phyloP scores from a whole-genome alignment of 2,888 invertebrate species.

The Automeris io region DNA sequence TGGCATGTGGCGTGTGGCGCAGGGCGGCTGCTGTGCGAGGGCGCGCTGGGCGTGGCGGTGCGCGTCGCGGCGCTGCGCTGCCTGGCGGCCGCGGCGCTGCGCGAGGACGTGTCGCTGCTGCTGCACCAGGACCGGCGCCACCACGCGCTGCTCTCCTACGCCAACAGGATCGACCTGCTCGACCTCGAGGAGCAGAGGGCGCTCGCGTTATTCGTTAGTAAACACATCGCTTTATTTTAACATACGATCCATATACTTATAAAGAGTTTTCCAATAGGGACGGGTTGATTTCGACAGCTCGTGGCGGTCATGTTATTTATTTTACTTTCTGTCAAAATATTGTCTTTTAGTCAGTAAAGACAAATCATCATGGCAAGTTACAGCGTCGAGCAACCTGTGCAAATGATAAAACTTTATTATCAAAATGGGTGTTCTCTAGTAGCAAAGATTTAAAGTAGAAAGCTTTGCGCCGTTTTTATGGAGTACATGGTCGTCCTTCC shows the following conservation, averaged over 20 bases:
- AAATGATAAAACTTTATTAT: too few species aligned
- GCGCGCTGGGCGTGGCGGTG: slow-evolving; percentile 73
- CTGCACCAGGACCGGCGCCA: slow-evolving; percentile 93
- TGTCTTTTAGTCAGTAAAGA: too few species aligned
- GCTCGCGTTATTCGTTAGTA: slow-evolving; percentile 86
- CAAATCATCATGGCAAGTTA: too few species aligned
- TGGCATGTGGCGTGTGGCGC: slow-evolving; percentile 4
- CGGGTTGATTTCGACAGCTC: too few species aligned
- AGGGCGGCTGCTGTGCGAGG: slow-evolving; percentile 59
- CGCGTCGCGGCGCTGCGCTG: slow-evolving; percentile 83
- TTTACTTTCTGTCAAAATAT: too few species aligned
- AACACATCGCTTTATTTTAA: neutral
- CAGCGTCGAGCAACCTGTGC: too few species aligned
- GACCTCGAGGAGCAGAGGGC: slow-evolving; percentile 86
- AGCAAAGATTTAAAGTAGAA: too few species aligned
- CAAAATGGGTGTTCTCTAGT: too few species aligned
- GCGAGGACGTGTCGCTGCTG: slow-evolving; percentile 92
- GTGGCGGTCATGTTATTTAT: too few species aligned
- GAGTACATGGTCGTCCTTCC: too few species aligned
- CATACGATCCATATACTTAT: neutral
- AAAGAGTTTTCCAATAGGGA: too few species aligned
- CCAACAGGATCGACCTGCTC: slow-evolving; percentile 86
- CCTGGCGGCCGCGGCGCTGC: slow-evolving; percentile 85
- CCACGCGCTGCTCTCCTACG: slow-evolving; percentile 92
- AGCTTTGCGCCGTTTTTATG: too few species aligned